phyloP scores from a whole-genome alignment of 2,888 invertebrate species.

The Octonoba sinensis region DNA sequence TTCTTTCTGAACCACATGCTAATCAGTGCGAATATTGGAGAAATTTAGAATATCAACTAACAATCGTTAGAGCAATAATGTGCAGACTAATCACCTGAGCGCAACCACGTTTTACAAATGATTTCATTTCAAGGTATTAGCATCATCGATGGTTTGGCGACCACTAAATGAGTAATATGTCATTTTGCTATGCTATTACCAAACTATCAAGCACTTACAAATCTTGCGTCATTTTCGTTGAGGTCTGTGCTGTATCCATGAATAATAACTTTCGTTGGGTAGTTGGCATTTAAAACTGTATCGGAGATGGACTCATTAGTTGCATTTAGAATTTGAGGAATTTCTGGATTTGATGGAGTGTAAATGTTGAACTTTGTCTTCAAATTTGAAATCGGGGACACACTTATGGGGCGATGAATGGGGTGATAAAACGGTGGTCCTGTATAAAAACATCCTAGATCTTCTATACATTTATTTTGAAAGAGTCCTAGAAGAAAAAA shows the following conservation, averaged over 20 bases:
- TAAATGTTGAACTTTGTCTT: conserved; percentile 32
- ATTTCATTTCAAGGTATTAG: too few species aligned
- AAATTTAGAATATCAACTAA: too few species aligned
- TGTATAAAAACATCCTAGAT: conserved; percentile 54
- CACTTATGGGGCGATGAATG: conserved; percentile 35
- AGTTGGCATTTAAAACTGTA: conserved; percentile 7
- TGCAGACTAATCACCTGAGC: too few species aligned
- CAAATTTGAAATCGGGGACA: neutral
- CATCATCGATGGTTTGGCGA: too few species aligned
- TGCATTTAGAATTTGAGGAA: neutral
- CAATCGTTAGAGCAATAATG: too few species aligned
- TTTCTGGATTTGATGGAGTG: neutral
- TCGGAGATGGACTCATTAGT: conserved; percentile 10
- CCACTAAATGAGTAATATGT: neutral
- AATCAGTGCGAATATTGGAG: neutral
- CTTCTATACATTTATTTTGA: conserved; percentile 43
- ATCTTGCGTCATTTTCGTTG: conserved; percentile 1
- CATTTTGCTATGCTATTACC: neutral
- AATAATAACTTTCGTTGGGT: conserved; percentile 37
- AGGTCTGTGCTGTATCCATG: conserved; percentile 28
- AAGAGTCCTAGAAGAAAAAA: conserved; percentile 20
- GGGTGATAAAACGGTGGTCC: conserved; percentile 57
- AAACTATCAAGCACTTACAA: conserved; percentile 14
- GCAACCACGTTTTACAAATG: too few species aligned
- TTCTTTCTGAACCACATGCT: neutral